These are phyloP conservation scores for Microcebus murinus DNA, from an alignment of 2,113 vertebrate genomes.

Conservation along the genomic window DNA sequence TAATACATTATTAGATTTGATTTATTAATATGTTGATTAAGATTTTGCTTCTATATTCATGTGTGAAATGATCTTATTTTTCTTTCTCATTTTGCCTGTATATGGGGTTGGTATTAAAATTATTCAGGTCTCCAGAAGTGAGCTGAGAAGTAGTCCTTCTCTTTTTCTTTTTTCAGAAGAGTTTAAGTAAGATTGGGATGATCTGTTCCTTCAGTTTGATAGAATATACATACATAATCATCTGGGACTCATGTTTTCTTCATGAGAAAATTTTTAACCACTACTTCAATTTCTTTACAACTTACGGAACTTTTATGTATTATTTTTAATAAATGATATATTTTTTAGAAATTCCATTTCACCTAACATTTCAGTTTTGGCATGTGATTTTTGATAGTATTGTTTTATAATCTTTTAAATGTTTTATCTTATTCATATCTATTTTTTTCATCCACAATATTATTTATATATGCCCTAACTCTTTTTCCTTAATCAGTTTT, in stretches of 20 bases:
- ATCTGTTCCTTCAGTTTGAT: neutral
- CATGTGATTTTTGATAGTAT: neutral
- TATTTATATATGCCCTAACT: constrained; percentile 2
- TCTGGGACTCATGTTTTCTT: neutral
- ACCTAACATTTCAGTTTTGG: neutral
- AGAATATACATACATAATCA: neutral
- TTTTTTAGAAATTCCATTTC: neutral
- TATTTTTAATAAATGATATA: neutral
- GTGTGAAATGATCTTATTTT: neutral
- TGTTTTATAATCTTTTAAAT: neutral
- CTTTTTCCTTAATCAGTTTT: neutral
- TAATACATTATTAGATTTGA: neutral
- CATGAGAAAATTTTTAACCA: neutral
- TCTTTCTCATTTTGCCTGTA: neutral
- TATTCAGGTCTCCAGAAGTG: neutral
- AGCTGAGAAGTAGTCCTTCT: neutral
- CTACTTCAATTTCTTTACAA: neutral
- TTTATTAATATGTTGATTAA: neutral
- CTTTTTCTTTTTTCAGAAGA: neutral
- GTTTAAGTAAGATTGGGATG: neutral
- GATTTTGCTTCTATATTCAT: neutral
- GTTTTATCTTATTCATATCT: neutral
- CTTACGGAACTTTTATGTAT: neutral
- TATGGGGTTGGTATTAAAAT: neutral
- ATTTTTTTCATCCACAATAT: neutral